phyloP scores from a whole-genome alignment of 2,888 invertebrate genomes.

The Dasypolia templi region DNA sequence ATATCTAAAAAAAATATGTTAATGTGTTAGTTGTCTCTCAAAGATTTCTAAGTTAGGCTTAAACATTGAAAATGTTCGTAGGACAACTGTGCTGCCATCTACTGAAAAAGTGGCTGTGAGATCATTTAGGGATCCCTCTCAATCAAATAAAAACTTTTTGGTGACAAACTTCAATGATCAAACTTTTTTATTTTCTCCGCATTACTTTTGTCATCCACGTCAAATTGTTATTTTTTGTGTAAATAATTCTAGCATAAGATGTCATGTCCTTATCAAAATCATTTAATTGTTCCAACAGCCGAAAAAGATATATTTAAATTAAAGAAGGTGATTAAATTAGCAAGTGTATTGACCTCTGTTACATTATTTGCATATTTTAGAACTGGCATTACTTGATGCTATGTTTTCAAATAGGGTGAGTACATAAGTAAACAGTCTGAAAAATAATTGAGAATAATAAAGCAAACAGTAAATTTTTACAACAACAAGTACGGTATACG shows the following conservation, averaged over 20 bases:
- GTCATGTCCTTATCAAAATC: conserved; percentile 89
- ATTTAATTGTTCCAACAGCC: conserved; percentile 78
- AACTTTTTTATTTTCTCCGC: conserved; percentile 31
- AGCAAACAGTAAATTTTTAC: background rate
- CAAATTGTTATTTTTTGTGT: conserved; percentile 56
- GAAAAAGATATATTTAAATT: conserved; percentile 75
- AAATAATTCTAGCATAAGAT: conserved; percentile 80
- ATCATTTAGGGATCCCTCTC: too few species aligned
- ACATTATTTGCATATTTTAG: conserved; percentile 27
- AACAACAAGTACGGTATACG: background rate
- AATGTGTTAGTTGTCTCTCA: too few species aligned
- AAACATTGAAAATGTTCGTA: too few species aligned
- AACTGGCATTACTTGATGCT: conserved; percentile 41
- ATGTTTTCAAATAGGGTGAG: conserved; percentile 57
- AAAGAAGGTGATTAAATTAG: conserved; percentile 64
- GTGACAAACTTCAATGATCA: background rate
- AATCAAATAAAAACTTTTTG: conserved; percentile 27
- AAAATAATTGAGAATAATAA: conserved; percentile 32
- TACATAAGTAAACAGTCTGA: conserved; percentile 69
- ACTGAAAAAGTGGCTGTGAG: too few species aligned
- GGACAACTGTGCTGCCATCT: too few species aligned
- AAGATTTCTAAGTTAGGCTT: too few species aligned
- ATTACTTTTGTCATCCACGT: conserved; percentile 39
- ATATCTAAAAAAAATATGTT: too few species aligned
- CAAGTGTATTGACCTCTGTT: conserved; percentile 48